phyloP scores from a whole-genome alignment of 1,140 invertebrate genomes.

The Myzus persicae region DNA sequence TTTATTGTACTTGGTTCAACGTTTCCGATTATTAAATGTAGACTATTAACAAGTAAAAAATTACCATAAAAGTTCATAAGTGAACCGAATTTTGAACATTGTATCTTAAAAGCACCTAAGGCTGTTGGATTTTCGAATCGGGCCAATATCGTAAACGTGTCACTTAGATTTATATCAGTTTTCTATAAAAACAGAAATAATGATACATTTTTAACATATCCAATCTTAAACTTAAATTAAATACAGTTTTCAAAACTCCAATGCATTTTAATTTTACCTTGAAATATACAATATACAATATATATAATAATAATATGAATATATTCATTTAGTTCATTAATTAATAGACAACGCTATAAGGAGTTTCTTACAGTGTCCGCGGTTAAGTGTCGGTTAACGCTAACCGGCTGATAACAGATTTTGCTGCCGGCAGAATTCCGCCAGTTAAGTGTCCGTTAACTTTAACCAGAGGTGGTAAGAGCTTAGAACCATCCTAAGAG shows the following conservation, averaged over 20 bases:
- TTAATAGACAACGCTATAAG: background rate
- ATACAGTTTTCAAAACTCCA: background rate
- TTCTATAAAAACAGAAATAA: conserved; percentile 39
- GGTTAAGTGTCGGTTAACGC: too few relatives aligned
- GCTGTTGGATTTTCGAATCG: conserved; percentile 4
- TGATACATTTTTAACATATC: background rate
- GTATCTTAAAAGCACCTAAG: conserved; percentile 44
- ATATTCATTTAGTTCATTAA: background rate
- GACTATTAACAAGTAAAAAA: conserved; percentile 55
- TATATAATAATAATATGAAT: background rate
- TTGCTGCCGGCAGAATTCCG: too few relatives aligned
- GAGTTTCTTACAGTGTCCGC: too few relatives aligned
- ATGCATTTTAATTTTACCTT: background rate
- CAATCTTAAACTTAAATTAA: background rate
- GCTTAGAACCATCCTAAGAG: too few relatives aligned
- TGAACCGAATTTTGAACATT: conserved; percentile 30
- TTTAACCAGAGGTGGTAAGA: too few relatives aligned
- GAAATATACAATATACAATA: background rate
- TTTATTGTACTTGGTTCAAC: conserved; percentile 45
- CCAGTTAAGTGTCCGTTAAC: too few relatives aligned
- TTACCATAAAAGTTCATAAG: conserved; percentile 41
- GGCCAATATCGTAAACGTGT: background rate
- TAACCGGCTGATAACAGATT: too few relatives aligned
- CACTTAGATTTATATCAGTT: background rate
- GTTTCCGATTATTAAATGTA: conserved; percentile 42